phyloP scores from a whole-genome alignment of 2,888 invertebrate genomes.

The Gortyna flavago region DNA sequence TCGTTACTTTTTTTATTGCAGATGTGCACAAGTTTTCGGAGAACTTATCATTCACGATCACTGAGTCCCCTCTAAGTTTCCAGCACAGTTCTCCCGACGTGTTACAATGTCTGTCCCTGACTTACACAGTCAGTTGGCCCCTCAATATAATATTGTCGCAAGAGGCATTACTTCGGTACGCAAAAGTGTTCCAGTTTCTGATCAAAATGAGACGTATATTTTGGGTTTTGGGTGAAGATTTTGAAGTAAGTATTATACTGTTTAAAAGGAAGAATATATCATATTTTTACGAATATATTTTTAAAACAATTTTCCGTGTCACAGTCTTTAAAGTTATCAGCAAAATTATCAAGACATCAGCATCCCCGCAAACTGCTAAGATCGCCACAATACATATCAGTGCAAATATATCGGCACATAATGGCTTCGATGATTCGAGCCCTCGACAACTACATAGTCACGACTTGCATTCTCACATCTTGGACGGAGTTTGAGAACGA shows the following conservation, averaged over 20 bases:
- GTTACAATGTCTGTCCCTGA: constrained; percentile 92
- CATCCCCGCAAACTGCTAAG: constrained; percentile 86
- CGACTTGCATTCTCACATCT: constrained; percentile 93
- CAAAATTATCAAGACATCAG: constrained; percentile 84
- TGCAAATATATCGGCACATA: constrained; percentile 93
- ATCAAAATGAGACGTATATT: constrained; percentile 94
- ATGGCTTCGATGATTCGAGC: constrained; percentile 94
- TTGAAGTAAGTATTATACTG: constrained; percentile 84
- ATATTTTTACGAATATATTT: not conserved
- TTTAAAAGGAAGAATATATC: not conserved
- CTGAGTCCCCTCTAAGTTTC: constrained; percentile 91
- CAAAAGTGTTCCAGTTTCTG: constrained; percentile 93
- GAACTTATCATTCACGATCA: constrained; percentile 91
- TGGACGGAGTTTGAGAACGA: constrained; percentile 94
- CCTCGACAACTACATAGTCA: constrained; percentile 94
- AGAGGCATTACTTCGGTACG: constrained; percentile 92
- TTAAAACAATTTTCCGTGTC: constrained; percentile 39
- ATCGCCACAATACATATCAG: constrained; percentile 92
- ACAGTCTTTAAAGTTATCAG: constrained; percentile 91
- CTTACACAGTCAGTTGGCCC: constrained; percentile 94
- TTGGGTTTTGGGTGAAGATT: constrained; percentile 93
- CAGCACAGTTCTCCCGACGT: constrained; percentile 92
- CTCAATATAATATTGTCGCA: constrained; percentile 94
- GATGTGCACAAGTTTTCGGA: constrained; percentile 91
- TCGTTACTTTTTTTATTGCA: constrained; percentile 63